These are phyloP conservation scores for Oscheius sp. DNA, from an alignment of 1,140 invertebrate genomes.

Conservation along the genomic window DNA sequence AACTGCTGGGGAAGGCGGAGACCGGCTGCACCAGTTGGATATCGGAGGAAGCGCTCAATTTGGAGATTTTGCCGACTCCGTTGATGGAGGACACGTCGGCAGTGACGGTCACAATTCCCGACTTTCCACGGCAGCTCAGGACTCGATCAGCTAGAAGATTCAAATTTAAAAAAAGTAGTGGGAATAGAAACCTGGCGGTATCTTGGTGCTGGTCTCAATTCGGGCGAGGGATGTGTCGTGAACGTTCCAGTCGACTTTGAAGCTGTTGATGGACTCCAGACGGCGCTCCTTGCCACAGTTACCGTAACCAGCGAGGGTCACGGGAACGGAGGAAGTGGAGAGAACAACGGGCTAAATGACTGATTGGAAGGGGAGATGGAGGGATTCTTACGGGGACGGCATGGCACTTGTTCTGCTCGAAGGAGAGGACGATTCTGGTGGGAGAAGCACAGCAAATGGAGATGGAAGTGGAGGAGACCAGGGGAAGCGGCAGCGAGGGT, in stretches of 20 bases:
- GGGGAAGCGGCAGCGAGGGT: constrained; percentile 12
- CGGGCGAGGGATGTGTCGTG: not conserved
- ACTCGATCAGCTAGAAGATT: not conserved
- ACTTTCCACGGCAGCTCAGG: not conserved
- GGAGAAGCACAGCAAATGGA: constrained; percentile 22
- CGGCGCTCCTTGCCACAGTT: constrained; percentile 11
- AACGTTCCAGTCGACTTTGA: not conserved
- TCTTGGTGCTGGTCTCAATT: not conserved
- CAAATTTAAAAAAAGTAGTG: not conserved
- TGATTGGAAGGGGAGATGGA: not conserved
- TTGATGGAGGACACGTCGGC: not conserved
- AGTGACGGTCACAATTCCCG: constrained; percentile 26
- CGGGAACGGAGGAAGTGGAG: constrained; percentile 11
- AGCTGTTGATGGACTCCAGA: not conserved
- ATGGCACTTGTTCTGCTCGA: not conserved
- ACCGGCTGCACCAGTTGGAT: not conserved
- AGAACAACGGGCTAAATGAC: not conserved
- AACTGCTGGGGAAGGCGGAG: not conserved
- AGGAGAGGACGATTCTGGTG: constrained; percentile 10
- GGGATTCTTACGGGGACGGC: constrained; percentile 5
- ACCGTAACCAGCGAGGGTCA: constrained; percentile 33
- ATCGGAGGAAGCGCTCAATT: not conserved
- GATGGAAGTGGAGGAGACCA: not conserved
- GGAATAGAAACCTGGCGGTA: not conserved
- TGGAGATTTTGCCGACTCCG: not conserved